Evolutionary conservation across 2,113 vertebrate genomes (phyloP).

Genomic region (Oenanthe oenanthe): DNA sequence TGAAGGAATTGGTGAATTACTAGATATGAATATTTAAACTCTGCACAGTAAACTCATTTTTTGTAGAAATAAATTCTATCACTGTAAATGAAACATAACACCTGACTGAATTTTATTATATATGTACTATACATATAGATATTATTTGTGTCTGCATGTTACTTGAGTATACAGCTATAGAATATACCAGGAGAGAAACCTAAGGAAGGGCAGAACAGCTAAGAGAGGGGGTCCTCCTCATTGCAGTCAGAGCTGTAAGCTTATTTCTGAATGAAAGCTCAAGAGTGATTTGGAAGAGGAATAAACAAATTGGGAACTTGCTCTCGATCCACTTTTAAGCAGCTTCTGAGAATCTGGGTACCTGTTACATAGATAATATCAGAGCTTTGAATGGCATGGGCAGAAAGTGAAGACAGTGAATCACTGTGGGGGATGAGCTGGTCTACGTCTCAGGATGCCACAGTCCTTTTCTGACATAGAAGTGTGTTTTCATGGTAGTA

Average conservation of each 20-base stretch:
- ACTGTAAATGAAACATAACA: constrained; percentile 35
- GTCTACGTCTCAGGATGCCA: not conserved
- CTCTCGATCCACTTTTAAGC: not conserved
- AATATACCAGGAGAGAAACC: not conserved
- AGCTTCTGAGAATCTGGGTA: not conserved
- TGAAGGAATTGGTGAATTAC: not conserved
- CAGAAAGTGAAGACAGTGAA: not conserved
- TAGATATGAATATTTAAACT: constrained; percentile 16
- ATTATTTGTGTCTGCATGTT: not conserved
- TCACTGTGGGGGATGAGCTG: not conserved
- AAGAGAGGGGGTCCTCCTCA: not conserved
- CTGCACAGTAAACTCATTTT: constrained; percentile 7
- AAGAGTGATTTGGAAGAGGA: not conserved
- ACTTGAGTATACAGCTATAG: not conserved
- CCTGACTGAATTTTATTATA: not conserved
- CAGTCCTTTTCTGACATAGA: not conserved
- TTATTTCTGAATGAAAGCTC: not conserved
- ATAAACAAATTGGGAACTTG: not conserved
- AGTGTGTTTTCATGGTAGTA: not conserved
- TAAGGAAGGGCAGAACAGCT: not conserved
- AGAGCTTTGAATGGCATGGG: fast-evolving
- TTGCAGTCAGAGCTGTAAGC: not conserved
- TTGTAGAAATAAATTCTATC: not conserved
- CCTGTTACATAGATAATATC: not conserved
- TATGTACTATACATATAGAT: not conserved